Conservation (phyloP, 2,797 vertebrate genomes). For the Spea hammondii region DNA sequence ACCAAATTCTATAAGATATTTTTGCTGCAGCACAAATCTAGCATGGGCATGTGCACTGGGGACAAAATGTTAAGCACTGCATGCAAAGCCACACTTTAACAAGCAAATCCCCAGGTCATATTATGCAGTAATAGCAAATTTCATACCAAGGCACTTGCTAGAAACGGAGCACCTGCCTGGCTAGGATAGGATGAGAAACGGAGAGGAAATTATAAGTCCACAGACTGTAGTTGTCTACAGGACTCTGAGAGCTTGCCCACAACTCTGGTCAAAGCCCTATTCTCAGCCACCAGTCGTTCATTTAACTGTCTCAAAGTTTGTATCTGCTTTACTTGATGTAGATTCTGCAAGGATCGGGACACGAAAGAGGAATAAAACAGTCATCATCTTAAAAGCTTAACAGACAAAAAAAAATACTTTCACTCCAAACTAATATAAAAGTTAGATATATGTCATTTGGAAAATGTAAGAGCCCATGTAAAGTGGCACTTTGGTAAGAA, state of each 20-base stretch:
- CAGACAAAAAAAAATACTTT: background rate
- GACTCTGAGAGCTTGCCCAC: conserved; percentile 90
- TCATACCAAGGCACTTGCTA: conserved; percentile 71
- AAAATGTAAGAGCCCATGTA: too few relatives aligned
- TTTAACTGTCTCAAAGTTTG: conserved; percentile 91
- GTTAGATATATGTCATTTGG: too few relatives aligned
- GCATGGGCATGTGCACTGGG: conserved; percentile 37
- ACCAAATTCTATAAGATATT: too few relatives aligned
- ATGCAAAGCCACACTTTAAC: conserved; percentile 70
- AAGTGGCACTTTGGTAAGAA: too few relatives aligned
- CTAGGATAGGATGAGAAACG: conserved; percentile 78
- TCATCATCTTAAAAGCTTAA: conserved; percentile 52
- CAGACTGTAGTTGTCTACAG: conserved; percentile 81
- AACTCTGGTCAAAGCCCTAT: conserved; percentile 94
- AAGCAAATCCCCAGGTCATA: conserved; percentile 63
- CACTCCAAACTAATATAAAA: too few relatives aligned
- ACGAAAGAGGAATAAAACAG: conserved; percentile 56
- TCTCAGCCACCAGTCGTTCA: conserved; percentile 94
- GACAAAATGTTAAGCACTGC: conserved; percentile 53
- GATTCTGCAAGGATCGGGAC: conserved; percentile 83
- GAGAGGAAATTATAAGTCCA: conserved; percentile 80
- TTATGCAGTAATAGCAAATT: conserved; percentile 65
- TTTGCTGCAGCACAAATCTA: background rate
- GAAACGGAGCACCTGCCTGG: conserved; percentile 85
- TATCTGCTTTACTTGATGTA: conserved; percentile 95